Evolutionary conservation across 1,140 invertebrate species (phyloP).

Genomic region (Bombus consobrinus): DNA sequence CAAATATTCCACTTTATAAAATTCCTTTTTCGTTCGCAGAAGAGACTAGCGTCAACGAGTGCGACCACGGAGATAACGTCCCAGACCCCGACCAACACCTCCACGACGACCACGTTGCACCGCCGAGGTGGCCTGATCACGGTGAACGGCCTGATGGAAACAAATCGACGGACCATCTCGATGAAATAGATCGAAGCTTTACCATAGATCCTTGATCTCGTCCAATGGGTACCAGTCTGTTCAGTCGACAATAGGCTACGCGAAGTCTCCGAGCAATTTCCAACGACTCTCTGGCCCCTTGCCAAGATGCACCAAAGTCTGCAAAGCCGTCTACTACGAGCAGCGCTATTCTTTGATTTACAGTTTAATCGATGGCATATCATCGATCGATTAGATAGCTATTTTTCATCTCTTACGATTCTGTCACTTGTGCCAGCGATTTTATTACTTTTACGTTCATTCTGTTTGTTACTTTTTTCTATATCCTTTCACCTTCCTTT

Average conservation of each 20-base stretch:
- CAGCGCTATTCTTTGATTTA: neutral
- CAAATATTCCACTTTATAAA: neutral
- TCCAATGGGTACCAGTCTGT: slow-evolving; percentile 39
- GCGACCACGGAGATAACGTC: slow-evolving; percentile 18
- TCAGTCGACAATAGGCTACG: slow-evolving; percentile 33
- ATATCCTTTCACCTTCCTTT: neutral
- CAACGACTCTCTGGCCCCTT: slow-evolving; percentile 31
- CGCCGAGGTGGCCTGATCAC: neutral
- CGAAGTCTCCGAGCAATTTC: slow-evolving; percentile 41
- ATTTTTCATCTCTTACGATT: neutral
- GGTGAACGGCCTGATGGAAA: neutral
- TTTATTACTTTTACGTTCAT: neutral
- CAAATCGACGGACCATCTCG: slow-evolving; percentile 39
- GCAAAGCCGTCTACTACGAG: too few species aligned
- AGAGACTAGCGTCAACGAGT: slow-evolving; percentile 10
- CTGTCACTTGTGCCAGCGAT: too few species aligned
- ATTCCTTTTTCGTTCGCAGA: neutral
- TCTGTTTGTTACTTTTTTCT: neutral
- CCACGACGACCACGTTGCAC: slow-evolving; percentile 13
- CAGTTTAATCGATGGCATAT: slow-evolving; percentile 1
- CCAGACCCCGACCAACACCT: neutral
- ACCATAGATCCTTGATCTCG: slow-evolving; percentile 24
- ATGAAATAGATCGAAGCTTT: slow-evolving; percentile 48
- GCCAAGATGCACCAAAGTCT: slow-evolving; percentile 27
- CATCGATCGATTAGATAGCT: neutral